A percentile compares a stretch with the other conserved stretches of the same genome.
These are phyloP conservation scores for Atherix ibis DNA, from an alignment of 2,888 invertebrate species.

Conservation along the genomic window DNA sequence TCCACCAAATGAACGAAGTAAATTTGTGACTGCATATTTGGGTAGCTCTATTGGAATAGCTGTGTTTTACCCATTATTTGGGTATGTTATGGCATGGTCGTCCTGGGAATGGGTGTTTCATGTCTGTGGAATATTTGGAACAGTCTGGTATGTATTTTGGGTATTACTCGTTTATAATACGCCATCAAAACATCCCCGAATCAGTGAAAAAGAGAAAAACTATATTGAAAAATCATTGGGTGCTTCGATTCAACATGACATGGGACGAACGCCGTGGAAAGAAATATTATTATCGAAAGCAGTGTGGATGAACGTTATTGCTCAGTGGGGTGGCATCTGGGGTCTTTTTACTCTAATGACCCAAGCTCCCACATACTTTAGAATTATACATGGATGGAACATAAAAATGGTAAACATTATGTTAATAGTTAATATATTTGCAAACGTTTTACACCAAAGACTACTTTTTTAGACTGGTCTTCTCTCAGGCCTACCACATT, in stretches of 20 bases:
- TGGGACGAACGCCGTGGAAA: constrained; percentile 42
- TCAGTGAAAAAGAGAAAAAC: constrained; percentile 39
- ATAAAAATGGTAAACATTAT: constrained; percentile 41
- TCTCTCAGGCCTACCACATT: constrained; percentile 46
- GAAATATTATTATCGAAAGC: constrained; percentile 41
- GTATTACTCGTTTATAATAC: constrained; percentile 43
- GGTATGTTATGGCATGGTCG: constrained; percentile 43
- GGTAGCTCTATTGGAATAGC: constrained; percentile 52
- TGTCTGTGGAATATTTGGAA: constrained; percentile 42
- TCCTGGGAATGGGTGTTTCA: constrained; percentile 62
- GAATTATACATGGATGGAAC: constrained; percentile 50
- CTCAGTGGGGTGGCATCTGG: constrained; percentile 53
- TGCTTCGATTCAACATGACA: constrained; percentile 23
- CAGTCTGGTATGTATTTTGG: constrained; percentile 52
- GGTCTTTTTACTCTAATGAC: constrained; percentile 53
- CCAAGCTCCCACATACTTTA: constrained; percentile 54
- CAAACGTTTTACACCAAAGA: neutral
- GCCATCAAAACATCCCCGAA: constrained; percentile 49
- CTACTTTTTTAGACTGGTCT: constrained; percentile 37
- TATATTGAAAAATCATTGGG: constrained; percentile 42
- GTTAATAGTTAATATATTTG: neutral
- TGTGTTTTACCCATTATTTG: constrained; percentile 52
- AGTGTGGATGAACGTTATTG: constrained; percentile 46
- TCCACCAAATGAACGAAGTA: constrained; percentile 61
- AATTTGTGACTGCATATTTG: constrained; percentile 46